Evolutionary conservation across 2,888 invertebrate species (phyloP).

Genomic region (Polyploca ridens): DNA sequence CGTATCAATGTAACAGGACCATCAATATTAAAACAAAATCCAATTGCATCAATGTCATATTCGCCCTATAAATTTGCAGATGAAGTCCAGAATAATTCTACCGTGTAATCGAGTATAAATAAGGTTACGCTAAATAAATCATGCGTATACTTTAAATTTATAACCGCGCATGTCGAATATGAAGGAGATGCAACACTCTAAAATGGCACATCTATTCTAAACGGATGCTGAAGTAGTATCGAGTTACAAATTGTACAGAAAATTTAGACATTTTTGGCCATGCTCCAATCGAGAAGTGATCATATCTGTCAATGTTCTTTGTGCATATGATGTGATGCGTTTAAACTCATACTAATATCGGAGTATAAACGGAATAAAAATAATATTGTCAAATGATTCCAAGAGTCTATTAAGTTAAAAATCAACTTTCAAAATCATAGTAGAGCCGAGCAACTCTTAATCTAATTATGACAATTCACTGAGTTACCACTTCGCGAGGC

Average conservation of each 20-base stretch:
- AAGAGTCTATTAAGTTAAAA: constrained; percentile 34
- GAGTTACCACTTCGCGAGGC: constrained; percentile 69
- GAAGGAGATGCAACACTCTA: constrained; percentile 70
- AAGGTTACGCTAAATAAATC: constrained; percentile 38
- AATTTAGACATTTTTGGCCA: constrained; percentile 79
- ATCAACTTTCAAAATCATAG: constrained; percentile 51
- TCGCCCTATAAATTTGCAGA: constrained; percentile 32
- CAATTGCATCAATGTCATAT: constrained; percentile 41
- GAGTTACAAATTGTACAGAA: constrained; percentile 79
- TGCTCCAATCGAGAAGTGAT: constrained; percentile 81
- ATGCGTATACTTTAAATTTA: constrained; percentile 61
- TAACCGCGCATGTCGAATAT: constrained; percentile 69
- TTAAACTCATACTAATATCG: constrained; percentile 56
- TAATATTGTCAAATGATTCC: constrained; percentile 31
- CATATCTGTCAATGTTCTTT: constrained; percentile 84
- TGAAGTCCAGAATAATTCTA: constrained; percentile 38
- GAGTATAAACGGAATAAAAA: constrained; percentile 44
- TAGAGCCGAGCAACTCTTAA: constrained; percentile 60
- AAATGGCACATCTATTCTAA: constrained; percentile 79
- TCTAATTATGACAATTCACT: constrained; percentile 75
- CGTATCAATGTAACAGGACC: constrained; percentile 36
- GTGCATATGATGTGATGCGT: constrained; percentile 75
- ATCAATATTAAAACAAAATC: constrained; percentile 53
- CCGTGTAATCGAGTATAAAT: constrained; percentile 28
- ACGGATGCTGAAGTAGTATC: constrained; percentile 76